A percentile compares a stretch with the other conserved stretches of the same genome.
phyloP scores from a whole-genome alignment of 1,140 invertebrate species.

The Neomicropteryx cornuta region DNA sequence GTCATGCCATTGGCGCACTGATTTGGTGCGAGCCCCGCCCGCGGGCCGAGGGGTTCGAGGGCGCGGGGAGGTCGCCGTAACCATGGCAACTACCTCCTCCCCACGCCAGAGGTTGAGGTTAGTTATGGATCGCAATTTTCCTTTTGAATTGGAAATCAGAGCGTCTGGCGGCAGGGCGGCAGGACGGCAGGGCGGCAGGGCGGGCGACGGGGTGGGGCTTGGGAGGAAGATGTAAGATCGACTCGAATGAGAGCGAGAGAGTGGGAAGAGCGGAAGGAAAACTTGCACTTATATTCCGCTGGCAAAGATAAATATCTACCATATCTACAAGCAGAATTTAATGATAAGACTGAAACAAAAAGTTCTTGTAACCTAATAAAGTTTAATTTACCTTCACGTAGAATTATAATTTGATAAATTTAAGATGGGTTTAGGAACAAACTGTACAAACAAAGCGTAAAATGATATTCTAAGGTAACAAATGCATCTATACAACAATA shows the following conservation, averaged over 20 bases:
- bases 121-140: slow-evolving; percentile 44
- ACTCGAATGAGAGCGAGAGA: background rate
- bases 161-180: slow-evolving; percentile 23
- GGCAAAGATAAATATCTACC: too few relatives aligned
- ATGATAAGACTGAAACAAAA: too few relatives aligned
- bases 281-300: too few relatives aligned
- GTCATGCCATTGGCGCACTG: slow-evolving; percentile 43
- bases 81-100: slow-evolving; percentile 40
- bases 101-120: slow-evolving; percentile 19
- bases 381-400: too few relatives aligned
- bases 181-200: slow-evolving; percentile 15
- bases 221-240: background rate
- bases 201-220: background rate
- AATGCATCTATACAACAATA: too few relatives aligned
- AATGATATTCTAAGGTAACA: too few relatives aligned
- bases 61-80: slow-evolving; percentile 34
- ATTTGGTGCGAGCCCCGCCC: slow-evolving; percentile 41
- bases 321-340: too few relatives aligned
- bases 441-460: too few relatives aligned
- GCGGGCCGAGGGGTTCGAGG: slow-evolving; percentile 33
- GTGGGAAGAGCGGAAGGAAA: too few relatives aligned
- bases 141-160: slow-evolving; percentile 46
- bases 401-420: too few relatives aligned
- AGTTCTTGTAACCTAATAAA: too few relatives aligned
- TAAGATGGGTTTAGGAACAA: too few relatives aligned